phyloP scores from a whole-genome alignment of 2,888 invertebrate species.

The Coleophora deauratella region DNA sequence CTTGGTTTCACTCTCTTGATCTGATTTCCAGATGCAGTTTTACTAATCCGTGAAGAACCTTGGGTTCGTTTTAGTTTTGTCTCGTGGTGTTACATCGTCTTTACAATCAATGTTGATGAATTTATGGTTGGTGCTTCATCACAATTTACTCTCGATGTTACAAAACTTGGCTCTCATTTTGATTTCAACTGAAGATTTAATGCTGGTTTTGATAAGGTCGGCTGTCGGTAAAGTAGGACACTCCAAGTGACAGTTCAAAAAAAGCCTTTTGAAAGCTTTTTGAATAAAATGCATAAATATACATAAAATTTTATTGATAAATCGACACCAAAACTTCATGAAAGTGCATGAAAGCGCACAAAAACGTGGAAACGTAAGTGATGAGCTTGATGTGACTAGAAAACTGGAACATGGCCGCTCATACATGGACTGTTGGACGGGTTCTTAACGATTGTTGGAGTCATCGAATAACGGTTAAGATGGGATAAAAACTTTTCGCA shows the following conservation, averaged over 20 bases:
- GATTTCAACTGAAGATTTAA: slow-evolving; percentile 38
- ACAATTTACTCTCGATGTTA: slow-evolving; percentile 15
- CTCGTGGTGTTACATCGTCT: slow-evolving; percentile 18
- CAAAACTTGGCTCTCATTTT: slow-evolving; percentile 33
- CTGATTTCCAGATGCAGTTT: slow-evolving; percentile 28
- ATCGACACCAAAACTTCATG: slow-evolving; percentile 63
- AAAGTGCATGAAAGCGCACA: slow-evolving; percentile 31
- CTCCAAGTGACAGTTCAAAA: slow-evolving; percentile 26
- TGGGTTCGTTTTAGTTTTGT: slow-evolving; percentile 34
- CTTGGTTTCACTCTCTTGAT: slow-evolving; percentile 56
- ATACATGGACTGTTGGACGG: slow-evolving; percentile 43
- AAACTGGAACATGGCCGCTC: slow-evolving; percentile 57
- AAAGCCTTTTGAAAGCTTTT: slow-evolving; percentile 31
- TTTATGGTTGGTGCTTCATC: slow-evolving; percentile 18
- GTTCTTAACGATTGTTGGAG: slow-evolving; percentile 59
- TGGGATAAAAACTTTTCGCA: slow-evolving; percentile 51
- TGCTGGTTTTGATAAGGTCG: slow-evolving; percentile 54
- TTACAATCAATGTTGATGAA: slow-evolving; percentile 16
- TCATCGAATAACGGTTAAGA: slow-evolving; percentile 57
- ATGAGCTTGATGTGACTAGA: slow-evolving; percentile 43
- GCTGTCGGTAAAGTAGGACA: slow-evolving; percentile 47
- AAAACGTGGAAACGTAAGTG: slow-evolving; percentile 48
- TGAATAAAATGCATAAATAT: slow-evolving; percentile 58
- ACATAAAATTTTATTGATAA: slow-evolving; percentile 63
- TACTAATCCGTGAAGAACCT: slow-evolving; percentile 45